A percentile compares a stretch with the other conserved stretches of the same genome.
phyloP scores from a whole-genome alignment of 2,888 invertebrate species.

The Nomada fabriciana region DNA sequence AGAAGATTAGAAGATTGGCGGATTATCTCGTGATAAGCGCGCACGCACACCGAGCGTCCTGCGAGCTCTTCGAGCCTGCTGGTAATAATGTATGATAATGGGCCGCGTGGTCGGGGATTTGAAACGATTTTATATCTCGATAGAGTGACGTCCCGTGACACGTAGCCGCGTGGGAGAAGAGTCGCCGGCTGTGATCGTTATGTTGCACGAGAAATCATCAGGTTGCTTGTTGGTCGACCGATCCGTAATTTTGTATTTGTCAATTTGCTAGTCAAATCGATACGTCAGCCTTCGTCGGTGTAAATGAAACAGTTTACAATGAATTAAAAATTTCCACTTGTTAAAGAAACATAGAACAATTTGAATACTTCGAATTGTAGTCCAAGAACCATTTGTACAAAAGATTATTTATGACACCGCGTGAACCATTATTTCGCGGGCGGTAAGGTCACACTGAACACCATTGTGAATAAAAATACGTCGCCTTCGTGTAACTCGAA shows the following conservation, averaged over 20 bases:
- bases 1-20: slow-evolving; percentile 67
- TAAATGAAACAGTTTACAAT: no score
- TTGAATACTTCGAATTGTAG: no score
- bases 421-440: no score
- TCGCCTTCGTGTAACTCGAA: neutral
- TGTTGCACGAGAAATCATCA: neutral
- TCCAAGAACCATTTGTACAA: no score
- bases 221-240: no score
- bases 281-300: no score
- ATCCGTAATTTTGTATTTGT: no score
- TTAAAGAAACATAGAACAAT: no score
- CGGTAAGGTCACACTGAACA: no score
- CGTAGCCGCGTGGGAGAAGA: slow-evolving; percentile 40
- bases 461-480: neutral
- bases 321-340: no score
- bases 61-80: slow-evolving; percentile 35
- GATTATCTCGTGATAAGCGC: slow-evolving; percentile 62
- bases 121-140: slow-evolving; percentile 47
- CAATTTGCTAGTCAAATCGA: no score
- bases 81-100: slow-evolving; percentile 46
- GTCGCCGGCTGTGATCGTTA: slow-evolving; percentile 5
- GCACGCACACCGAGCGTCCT: slow-evolving; percentile 46
- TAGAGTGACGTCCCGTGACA: slow-evolving; percentile 36
- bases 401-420: no score
- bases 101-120: slow-evolving; percentile 46